Base-by-base conservation (phyloP, 2,797 vertebrate species). In the Epinephelus awoara region DNA sequence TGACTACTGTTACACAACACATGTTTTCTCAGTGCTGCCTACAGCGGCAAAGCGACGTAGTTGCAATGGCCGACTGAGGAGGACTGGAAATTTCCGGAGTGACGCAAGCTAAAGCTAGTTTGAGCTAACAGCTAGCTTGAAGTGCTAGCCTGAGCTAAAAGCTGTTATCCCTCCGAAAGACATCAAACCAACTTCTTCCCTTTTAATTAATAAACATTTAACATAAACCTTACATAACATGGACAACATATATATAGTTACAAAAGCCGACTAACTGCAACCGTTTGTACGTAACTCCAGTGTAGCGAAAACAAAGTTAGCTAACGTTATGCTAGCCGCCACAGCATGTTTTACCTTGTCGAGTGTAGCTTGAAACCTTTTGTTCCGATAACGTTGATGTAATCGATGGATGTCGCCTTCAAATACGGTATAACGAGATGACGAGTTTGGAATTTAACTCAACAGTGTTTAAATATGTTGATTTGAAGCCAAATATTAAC, bases 1-100 rank as follows among this genome's bases (percentile, higher is more conserved):
- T 7, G 15, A 0, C 6, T 49, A 14, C 1, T 34, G 50, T 88
- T 85, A 42, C 21, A 4, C 66, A 90, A 89, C 61, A 6, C 23
- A 3, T 1, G 62, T 14, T 57, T 9, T 6, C 42, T 47, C 80
- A 38, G 3, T 40, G 25, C 72, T 73, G 78, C 78, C 79, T 59
- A 80, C 27, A 44, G 25, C 34, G 57, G 3, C 0, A 21, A 2
- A 66, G 10, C 19, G 0, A 6, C 12, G 18, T 64, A 82, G 82
- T 23, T 19, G 3, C 14, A 49, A 21, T 12, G 19, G 21, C 58
- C 18, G 42, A 44, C 44, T 5, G 4, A 12, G 23, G 0, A 19
- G 46, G 2, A n/a, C 74, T 77, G 88, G 87, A 92, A 91, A 77
- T 76, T 86, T 91, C 87, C 80, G 27, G 7, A 1, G 49, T 79